Base-by-base conservation (phyloP, 1,140 invertebrate genomes). In the Phocides pigmalion region DNA sequence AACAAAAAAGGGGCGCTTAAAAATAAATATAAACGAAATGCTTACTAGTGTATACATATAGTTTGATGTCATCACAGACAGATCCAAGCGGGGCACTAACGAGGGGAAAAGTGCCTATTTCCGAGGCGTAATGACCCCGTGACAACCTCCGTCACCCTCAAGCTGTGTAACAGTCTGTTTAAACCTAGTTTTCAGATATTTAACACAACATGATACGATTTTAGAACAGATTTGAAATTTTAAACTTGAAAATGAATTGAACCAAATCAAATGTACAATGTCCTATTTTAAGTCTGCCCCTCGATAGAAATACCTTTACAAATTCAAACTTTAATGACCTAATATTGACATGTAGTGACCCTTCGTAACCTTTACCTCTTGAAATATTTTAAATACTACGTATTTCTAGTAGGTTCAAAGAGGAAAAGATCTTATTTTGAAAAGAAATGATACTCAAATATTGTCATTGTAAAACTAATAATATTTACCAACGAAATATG, bases 71-170 rank as follows among this genome's bases (percentile, higher is more conserved):
- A 74, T 64, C 64, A 70, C 62, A 64, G 72, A 70, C 71, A 67
- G 74, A 74, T 74, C 76, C 73, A 70, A 72, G 74, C 75, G 80
- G 73, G 80, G 79, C 76, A 74, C 81, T 89, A 89, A 90, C 86
- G 84, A 89, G 83, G 83, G 82, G 82, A 89, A 90, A 87, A 90
- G 86, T 89, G 87, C 77, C 87, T 89, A 90, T 90, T 87, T 90
- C 87, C 87, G 81, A 76, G 76, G 51, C 72, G 78, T 89, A 89
- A 90, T 90, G 84, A 87, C 86, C 78, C 71, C 70, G 72, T 77
- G 78, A 76, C 83, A 81, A 69, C 81, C 81, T 77, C 74, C 78
- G 63, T 72, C 66, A 70, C 62, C 65, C 65, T 41, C 44, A 49
- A 62, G 32, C 58, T 47, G 19, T 61, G 32, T 61, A 61, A 61